Conservation (phyloP, 2,888 invertebrate genomes). For the Drosophila flavopinicola region DNA sequence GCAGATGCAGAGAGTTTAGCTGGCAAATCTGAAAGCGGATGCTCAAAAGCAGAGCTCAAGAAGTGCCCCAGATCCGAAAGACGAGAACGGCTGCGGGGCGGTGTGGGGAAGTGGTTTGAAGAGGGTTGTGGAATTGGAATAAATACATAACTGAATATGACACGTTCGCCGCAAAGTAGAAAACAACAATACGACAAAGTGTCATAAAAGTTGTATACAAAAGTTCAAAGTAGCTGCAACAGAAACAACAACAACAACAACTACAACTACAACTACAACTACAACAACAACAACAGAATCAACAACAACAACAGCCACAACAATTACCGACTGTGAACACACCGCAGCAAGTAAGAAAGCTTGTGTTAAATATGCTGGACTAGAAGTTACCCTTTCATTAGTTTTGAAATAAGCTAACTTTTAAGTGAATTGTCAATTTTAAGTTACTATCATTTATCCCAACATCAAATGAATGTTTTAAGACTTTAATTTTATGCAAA, state of each 20-base stretch:
- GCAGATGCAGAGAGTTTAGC: conserved; percentile 31
- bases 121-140: conserved; percentile 46
- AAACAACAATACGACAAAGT: conserved; percentile 77
- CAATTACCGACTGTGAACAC: conserved; percentile 60
- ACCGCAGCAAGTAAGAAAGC: conserved; percentile 14
- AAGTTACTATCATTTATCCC: no score
- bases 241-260: conserved; percentile 19
- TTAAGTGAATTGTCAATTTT: no score
- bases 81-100: conserved; percentile 11
- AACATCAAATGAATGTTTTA: no score
- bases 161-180: conserved; percentile 74
- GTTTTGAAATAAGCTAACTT: not conserved
- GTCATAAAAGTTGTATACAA: conserved; percentile 79
- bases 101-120: not conserved
- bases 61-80: conserved; percentile 41
- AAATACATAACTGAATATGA: conserved; percentile 74
- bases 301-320: conserved; percentile 28
- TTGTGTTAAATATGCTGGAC: not conserved
- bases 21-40: conserved; percentile 66
- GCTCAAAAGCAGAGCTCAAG: conserved; percentile 63
- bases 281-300: conserved; percentile 6
- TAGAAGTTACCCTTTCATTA: conserved; percentile 4
- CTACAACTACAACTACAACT: conserved; percentile 25
- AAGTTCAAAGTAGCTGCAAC: conserved; percentile 75
- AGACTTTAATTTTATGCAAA: no score